Evolutionary conservation across 2,797 vertebrate species (phyloP).

Genomic region (Pangasius mekongensis): DNA sequence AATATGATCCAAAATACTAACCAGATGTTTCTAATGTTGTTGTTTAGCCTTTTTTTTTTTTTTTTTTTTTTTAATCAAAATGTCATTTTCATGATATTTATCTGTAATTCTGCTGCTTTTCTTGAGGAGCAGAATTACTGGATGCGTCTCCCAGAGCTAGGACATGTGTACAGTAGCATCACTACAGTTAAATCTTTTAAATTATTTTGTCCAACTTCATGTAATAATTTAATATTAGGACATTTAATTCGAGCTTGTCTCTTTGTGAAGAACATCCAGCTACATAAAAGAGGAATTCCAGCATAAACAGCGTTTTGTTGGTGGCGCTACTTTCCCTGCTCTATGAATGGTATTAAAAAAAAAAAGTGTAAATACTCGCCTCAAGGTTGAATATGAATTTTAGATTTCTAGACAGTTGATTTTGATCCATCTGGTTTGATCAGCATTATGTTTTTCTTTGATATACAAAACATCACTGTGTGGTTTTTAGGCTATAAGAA

Average conservation of each 20-base stretch:
- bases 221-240: neutral
- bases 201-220: neutral
- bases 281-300: neutral
- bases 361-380: no score
- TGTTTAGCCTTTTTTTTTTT: constrained; percentile 9
- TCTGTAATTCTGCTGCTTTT: neutral
- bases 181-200: neutral
- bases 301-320: neutral
- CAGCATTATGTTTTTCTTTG: neutral
- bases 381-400: neutral
- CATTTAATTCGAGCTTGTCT: neutral
- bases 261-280: neutral
- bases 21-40: neutral
- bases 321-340: neutral
- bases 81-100: neutral
- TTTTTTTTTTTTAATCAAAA: neutral
- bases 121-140: neutral
- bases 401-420: neutral
- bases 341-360: neutral
- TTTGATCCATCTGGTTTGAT: neutral
- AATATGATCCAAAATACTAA: constrained; percentile 34
- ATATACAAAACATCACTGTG: neutral
- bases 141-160: neutral
- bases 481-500: neutral
- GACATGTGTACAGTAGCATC: neutral